Evolutionary conservation across 2,888 invertebrate species (phyloP).

Genomic region (Cabera pusaria): DNA sequence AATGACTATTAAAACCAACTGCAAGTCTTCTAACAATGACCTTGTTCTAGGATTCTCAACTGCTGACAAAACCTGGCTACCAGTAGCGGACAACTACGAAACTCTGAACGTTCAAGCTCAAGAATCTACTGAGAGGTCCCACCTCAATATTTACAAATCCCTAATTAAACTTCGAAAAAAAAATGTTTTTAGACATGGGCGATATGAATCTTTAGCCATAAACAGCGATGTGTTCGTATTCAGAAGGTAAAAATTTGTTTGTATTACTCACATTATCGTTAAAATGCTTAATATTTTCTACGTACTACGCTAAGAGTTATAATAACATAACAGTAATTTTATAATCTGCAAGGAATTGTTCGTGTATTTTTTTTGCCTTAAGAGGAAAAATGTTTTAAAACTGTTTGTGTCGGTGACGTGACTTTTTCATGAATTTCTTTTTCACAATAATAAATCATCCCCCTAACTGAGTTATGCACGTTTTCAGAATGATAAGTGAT

Average conservation of each 20-base stretch:
- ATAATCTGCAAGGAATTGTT: too few species aligned
- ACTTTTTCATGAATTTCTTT: slow-evolving; percentile 7
- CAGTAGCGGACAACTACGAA: slow-evolving; percentile 85
- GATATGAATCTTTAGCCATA: slow-evolving; percentile 77
- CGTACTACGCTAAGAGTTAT: too few species aligned
- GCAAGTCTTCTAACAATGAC: too few species aligned
- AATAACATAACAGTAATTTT: too few species aligned
- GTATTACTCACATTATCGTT: too few species aligned
- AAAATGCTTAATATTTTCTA: too few species aligned
- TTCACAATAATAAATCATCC: slow-evolving; percentile 19
- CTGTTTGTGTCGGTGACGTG: slow-evolving; percentile 6
- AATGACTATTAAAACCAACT: too few species aligned
- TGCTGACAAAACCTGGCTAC: slow-evolving; percentile 85
- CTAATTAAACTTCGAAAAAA: slow-evolving; percentile 80
- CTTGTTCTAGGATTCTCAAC: slow-evolving; percentile 83
- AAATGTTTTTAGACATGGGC: slow-evolving; percentile 78
- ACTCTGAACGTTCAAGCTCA: slow-evolving; percentile 84
- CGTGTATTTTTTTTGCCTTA: slow-evolving; percentile 5
- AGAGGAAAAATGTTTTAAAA: slow-evolving; percentile 6
- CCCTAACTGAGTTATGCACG: slow-evolving; percentile 18
- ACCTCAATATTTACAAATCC: slow-evolving; percentile 84
- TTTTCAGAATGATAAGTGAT: slow-evolving; percentile 15
- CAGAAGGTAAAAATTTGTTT: too few species aligned
- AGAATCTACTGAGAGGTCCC: slow-evolving; percentile 70
- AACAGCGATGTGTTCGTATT: slow-evolving; percentile 81